Evolutionary conservation across 1,140 invertebrate species (phyloP).

Genomic region (Drosophila obscura): DNA sequence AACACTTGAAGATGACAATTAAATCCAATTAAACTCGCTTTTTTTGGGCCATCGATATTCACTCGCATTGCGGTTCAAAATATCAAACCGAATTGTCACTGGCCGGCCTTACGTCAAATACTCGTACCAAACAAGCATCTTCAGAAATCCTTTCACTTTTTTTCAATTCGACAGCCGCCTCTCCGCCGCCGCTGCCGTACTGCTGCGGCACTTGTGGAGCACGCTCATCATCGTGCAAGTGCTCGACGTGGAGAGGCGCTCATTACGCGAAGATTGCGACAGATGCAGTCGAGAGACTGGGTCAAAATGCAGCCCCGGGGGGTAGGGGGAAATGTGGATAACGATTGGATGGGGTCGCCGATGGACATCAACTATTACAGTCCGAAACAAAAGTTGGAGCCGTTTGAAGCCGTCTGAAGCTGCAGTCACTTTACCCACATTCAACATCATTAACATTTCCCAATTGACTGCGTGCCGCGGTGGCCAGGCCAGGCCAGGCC

Average conservation of each 20-base stretch:
- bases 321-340: conserved; percentile 2
- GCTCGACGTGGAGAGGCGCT: conserved; percentile 49
- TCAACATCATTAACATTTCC: conserved; percentile 59
- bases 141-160: conserved; percentile 76
- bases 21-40: conserved; percentile 36
- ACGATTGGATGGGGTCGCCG: conserved; percentile 13
- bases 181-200: not conserved
- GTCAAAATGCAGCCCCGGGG: conserved; percentile 32
- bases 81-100: conserved; percentile 35
- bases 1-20: too few relatives aligned
- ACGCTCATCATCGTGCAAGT: conserved; percentile 51
- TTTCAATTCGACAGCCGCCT: conserved; percentile 38
- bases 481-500: conserved; percentile 25
- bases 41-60: conserved; percentile 8
- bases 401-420: conserved; percentile 1
- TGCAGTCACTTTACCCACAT: conserved; percentile 61
- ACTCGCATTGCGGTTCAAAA: not conserved
- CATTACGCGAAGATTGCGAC: conserved; percentile 67
- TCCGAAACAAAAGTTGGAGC: conserved; percentile 15
- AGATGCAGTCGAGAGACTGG: conserved; percentile 57
- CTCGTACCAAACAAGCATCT: conserved; percentile 29
- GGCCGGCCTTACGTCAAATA: conserved; percentile 20
- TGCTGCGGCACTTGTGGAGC: conserved; percentile 20
- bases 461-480: conserved; percentile 59
- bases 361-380: conserved; percentile 38